Evolutionary conservation across 1,140 invertebrate species (phyloP).

Genomic region (Whitmania pigra): DNA sequence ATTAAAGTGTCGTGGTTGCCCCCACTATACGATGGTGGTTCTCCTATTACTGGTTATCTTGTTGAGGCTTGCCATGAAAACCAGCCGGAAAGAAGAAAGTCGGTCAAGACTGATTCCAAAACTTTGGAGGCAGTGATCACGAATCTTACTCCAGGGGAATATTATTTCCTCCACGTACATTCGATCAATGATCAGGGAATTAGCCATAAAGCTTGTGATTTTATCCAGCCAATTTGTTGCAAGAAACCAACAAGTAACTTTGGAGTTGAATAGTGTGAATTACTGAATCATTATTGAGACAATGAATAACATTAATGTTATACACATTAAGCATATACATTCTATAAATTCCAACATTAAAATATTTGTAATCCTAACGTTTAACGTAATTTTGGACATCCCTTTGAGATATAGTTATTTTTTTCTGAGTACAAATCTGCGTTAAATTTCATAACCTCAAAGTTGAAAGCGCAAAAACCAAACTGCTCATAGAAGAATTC

Average conservation of each 20-base stretch:
- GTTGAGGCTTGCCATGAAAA: conserved; percentile 53
- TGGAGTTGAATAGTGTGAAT: too few relatives aligned
- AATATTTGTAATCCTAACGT: too few relatives aligned
- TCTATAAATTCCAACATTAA: too few relatives aligned
- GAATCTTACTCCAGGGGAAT: conserved; percentile 19
- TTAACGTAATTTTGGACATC: too few relatives aligned
- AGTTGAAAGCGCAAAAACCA: too few relatives aligned
- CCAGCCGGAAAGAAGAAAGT: conserved; percentile 7
- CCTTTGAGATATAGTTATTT: too few relatives aligned
- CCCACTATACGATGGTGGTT: conserved; percentile 93
- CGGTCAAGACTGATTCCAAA: background rate
- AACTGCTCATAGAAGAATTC: too few relatives aligned
- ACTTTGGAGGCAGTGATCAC: background rate
- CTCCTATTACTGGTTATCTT: conserved; percentile 76
- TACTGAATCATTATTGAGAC: too few relatives aligned
- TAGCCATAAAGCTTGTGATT: conserved; percentile 14
- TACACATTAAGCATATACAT: too few relatives aligned
- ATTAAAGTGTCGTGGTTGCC: conserved; percentile 89
- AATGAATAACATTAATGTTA: too few relatives aligned
- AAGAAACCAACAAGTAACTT: conserved; percentile 80
- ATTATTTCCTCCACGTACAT: conserved; percentile 21
- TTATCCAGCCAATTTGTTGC: conserved; percentile 46
- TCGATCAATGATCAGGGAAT: conserved; percentile 20
- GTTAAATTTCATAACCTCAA: too few relatives aligned
- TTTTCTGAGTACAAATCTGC: too few relatives aligned